Percentiles rank a stretch among this genome's conserved stretches.
Conservation (phyloP, 2,113 vertebrate species). For the Uropsilus gracilis region DNA sequence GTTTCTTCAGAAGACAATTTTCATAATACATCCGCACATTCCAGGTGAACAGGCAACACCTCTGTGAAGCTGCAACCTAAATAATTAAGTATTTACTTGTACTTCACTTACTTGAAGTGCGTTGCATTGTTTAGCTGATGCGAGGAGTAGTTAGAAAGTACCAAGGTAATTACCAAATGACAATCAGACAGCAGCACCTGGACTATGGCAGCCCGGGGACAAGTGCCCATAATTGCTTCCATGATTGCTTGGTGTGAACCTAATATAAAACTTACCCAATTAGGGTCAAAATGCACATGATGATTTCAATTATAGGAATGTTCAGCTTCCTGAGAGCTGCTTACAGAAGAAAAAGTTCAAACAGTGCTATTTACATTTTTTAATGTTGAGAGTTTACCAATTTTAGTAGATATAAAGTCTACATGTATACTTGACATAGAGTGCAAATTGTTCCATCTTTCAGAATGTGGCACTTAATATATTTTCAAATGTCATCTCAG, state of each 20-base stretch:
- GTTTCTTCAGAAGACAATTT: conserved; percentile 12
- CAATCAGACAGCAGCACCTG: conserved; percentile 85
- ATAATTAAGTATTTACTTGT: conserved; percentile 78
- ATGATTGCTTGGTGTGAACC: conserved; percentile 79
- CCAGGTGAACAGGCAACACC: not conserved
- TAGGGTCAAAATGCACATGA: conserved; percentile 76
- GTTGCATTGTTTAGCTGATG: conserved; percentile 74
- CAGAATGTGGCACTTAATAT: not conserved
- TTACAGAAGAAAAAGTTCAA: conserved; percentile 58
- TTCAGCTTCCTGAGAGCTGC: conserved; percentile 52
- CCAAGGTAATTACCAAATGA: conserved; percentile 82
- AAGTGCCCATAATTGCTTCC: conserved; percentile 84
- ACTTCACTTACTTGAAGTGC: conserved; percentile 81
- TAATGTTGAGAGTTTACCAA: conserved; percentile 24
- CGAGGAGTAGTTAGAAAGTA: conserved; percentile 70
- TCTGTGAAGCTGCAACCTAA: conserved; percentile 51
- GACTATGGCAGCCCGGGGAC: conserved; percentile 80
- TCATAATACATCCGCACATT: not conserved
- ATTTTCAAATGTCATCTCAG: not conserved
- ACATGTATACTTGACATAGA: not conserved
- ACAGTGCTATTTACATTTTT: conserved; percentile 40
- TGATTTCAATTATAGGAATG: conserved; percentile 72
- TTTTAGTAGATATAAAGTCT: not conserved
- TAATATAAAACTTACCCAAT: conserved; percentile 73
- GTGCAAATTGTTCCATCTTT: not conserved